Evolutionary conservation across 2,113 vertebrate genomes (phyloP).

Genomic region (Dasypus novemcinctus): DNA sequence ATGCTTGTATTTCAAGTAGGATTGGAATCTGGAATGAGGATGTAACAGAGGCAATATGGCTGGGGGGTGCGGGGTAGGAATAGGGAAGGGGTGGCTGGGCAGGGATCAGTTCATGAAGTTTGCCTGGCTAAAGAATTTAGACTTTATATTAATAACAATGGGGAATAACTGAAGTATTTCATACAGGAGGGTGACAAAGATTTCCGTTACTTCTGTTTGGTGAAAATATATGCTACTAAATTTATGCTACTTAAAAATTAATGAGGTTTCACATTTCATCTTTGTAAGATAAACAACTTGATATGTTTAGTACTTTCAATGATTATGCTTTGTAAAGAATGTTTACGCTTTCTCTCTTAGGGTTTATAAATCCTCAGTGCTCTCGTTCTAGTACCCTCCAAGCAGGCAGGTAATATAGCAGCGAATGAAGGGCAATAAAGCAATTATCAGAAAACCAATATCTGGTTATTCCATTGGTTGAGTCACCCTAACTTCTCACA

Average conservation of each 20-base stretch:
- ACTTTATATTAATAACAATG: background rate
- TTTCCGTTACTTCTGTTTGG: constrained; percentile 58
- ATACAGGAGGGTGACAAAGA: background rate
- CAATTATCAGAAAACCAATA: background rate
- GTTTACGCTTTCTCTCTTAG: background rate
- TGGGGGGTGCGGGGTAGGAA: accelerated
- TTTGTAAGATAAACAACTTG: constrained; percentile 63
- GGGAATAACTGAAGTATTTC: background rate
- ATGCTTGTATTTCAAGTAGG: background rate
- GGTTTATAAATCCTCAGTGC: background rate
- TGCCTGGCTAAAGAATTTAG: background rate
- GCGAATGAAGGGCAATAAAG: background rate
- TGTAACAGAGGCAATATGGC: background rate
- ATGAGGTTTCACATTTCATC: constrained; percentile 70
- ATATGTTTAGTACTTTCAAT: constrained; percentile 52
- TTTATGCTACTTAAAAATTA: constrained; percentile 67
- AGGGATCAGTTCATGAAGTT: background rate
- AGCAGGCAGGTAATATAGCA: background rate
- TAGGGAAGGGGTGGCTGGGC: accelerated
- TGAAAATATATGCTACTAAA: constrained; percentile 60
- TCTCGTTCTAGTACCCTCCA: constrained; percentile 9
- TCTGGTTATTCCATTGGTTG: background rate
- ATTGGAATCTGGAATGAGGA: background rate
- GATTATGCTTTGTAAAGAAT: constrained; percentile 58
- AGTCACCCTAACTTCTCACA: background rate